Evolutionary conservation across 2,113 vertebrate species (phyloP).

Genomic region (Pristiophorus japonicus): DNA sequence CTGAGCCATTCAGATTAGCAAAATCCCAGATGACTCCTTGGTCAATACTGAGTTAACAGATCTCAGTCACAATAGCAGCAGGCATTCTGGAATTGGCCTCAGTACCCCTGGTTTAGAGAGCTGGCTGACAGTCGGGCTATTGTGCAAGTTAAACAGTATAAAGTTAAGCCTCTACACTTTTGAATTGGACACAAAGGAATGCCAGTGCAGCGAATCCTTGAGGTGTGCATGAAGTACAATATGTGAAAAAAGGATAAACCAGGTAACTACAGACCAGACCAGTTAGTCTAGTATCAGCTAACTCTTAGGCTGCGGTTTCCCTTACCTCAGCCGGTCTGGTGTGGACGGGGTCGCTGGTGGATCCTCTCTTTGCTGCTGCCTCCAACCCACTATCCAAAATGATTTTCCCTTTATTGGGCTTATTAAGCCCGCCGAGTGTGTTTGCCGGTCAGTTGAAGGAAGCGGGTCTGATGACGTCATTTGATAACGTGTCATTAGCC

Average conservation of each 20-base stretch:
- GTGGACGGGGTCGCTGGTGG: no score
- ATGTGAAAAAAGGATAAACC: not conserved
- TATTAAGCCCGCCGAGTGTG: no score
- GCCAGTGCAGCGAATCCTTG: not conserved
- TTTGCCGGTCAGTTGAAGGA: no score
- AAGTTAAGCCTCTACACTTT: not conserved
- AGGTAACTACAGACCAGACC: not conserved
- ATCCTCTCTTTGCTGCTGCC: no score
- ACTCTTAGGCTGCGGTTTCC: no score
- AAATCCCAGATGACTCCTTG: not conserved
- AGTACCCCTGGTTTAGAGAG: not conserved
- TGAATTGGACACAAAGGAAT: not conserved
- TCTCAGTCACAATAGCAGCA: not conserved
- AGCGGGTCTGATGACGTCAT: no score
- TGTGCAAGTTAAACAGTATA: not conserved
- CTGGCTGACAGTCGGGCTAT: not conserved
- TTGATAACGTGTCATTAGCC: no score
- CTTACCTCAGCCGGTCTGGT: no score
- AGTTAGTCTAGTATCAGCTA: not conserved
- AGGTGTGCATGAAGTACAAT: not conserved
- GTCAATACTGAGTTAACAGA: not conserved
- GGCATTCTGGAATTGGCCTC: not conserved
- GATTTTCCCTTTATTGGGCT: no score
- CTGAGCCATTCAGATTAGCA: not conserved
- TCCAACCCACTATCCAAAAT: no score